These are phyloP conservation scores for Cuniculus paca DNA, from an alignment of 2,797 vertebrate genomes.

Conservation along the genomic window DNA sequence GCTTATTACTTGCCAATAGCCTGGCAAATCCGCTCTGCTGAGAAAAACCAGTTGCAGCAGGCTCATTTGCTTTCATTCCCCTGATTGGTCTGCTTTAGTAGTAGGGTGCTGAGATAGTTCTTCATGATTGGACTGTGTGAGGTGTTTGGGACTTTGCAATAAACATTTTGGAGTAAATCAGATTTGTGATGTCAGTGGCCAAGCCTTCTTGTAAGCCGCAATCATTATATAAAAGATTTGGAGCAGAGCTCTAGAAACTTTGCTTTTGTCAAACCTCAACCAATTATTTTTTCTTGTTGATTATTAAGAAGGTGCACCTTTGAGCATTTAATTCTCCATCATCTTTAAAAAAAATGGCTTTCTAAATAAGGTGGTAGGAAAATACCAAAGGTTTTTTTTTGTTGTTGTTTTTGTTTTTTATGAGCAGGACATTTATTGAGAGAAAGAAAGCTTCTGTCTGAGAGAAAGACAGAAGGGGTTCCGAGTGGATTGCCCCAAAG, in stretches of 20 bases:
- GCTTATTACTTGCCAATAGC: not conserved
- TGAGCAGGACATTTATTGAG: too few relatives aligned
- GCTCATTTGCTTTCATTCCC: not conserved
- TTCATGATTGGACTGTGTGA: not conserved
- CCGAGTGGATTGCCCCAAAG: too few relatives aligned
- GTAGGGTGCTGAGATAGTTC: not conserved
- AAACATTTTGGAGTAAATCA: not conserved
- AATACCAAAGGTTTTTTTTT: too few relatives aligned
- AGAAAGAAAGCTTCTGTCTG: too few relatives aligned
- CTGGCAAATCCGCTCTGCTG: not conserved
- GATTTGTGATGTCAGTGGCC: not conserved
- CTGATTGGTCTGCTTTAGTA: not conserved
- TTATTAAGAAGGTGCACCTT: slow-evolving; percentile 17
- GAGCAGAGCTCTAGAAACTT: slow-evolving; percentile 14
- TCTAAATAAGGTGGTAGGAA: too few relatives aligned
- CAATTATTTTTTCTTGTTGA: not conserved
- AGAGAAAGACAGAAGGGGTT: too few relatives aligned
- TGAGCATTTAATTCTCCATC: not conserved
- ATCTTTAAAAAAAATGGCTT: slow-evolving; percentile 40
- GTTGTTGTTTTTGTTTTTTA: too few relatives aligned
- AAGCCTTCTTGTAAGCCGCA: not conserved
- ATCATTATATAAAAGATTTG: slow-evolving; percentile 14
- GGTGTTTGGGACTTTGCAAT: not conserved
- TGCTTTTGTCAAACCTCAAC: not conserved
- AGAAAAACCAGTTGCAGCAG: not conserved